Evolutionary conservation across 2,797 vertebrate genomes (phyloP).

Genomic region (Agapornis canus): DNA sequence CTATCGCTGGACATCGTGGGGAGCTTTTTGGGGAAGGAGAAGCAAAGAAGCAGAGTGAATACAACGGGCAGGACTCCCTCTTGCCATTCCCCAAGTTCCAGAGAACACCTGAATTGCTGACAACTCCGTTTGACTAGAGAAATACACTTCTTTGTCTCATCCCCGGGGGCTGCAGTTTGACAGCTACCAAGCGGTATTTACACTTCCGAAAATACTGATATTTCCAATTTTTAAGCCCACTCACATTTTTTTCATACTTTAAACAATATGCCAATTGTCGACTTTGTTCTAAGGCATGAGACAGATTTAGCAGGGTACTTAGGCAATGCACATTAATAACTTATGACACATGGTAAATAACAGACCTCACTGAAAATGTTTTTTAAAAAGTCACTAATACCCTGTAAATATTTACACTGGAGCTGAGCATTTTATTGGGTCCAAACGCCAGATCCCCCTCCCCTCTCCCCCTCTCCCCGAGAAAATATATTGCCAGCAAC

Average conservation of each 20-base stretch:
- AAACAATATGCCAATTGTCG: constrained; percentile 80
- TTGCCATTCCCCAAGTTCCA: neutral
- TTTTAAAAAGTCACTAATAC: constrained; percentile 77
- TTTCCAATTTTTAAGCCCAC: constrained; percentile 64
- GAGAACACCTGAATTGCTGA: neutral
- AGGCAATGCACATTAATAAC: constrained; percentile 77
- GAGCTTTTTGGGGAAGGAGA: constrained; percentile 38
- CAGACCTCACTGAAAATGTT: constrained; percentile 74
- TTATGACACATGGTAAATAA: constrained; percentile 79
- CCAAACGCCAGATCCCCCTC: constrained; percentile 61
- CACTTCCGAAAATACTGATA: constrained; percentile 31
- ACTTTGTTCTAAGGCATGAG: constrained; percentile 76
- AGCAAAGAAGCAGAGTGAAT: neutral
- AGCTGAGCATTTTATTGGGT: constrained; percentile 71
- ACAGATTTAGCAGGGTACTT: constrained; percentile 74
- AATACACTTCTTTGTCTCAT: neutral
- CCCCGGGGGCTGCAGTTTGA: neutral
- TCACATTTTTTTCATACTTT: constrained; percentile 71
- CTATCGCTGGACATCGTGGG: constrained; percentile 90
- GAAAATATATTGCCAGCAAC: constrained; percentile 59
- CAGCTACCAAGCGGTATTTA: constrained; percentile 35
- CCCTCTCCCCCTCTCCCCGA: neutral
- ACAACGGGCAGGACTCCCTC: neutral
- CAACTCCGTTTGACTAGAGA: neutral
- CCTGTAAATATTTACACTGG: constrained; percentile 82